phyloP scores from a whole-genome alignment of 2,888 invertebrate genomes.

The Scaptomyza cyrtandrae region DNA sequence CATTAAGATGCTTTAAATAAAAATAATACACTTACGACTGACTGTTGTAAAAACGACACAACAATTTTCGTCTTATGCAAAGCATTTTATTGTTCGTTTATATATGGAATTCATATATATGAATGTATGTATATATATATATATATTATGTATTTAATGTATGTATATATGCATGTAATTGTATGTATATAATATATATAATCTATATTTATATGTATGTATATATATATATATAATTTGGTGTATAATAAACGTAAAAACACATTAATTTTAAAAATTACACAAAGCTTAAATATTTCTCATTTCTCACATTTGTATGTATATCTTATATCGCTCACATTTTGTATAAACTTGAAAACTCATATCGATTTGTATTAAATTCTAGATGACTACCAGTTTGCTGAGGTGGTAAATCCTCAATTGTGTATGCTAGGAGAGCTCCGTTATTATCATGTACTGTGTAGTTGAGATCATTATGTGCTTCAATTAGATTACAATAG shows the following conservation, averaged over 20 bases:
- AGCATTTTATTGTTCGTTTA: constrained; percentile 72
- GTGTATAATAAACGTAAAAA: constrained; percentile 61
- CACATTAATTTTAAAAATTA: constrained; percentile 73
- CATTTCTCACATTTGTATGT: constrained; percentile 58
- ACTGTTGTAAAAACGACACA: neutral
- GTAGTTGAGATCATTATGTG: constrained; percentile 79
- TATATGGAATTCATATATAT: constrained; percentile 66
- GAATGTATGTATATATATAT: constrained; percentile 35
- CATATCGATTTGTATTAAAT: constrained; percentile 79
- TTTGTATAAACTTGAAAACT: constrained; percentile 75
- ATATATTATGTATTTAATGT: constrained; percentile 40
- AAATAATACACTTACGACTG: no score
- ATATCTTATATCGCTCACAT: constrained; percentile 57
- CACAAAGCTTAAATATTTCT: constrained; percentile 68
- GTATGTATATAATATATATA: constrained; percentile 30
- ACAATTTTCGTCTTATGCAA: constrained; percentile 54
- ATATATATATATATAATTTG: constrained; percentile 72
- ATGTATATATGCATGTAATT: constrained; percentile 60
- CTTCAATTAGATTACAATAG: constrained; percentile 63
- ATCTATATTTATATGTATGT: constrained; percentile 30
- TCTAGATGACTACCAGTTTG: constrained; percentile 82
- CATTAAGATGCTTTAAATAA: no score
- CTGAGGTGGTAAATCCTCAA: constrained; percentile 79
- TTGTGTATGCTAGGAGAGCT: constrained; percentile 75
- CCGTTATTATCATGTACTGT: constrained; percentile 76